These are phyloP conservation scores for Halictus quadricinctus DNA, from an alignment of 2,888 invertebrate genomes.

Conservation along the genomic window DNA sequence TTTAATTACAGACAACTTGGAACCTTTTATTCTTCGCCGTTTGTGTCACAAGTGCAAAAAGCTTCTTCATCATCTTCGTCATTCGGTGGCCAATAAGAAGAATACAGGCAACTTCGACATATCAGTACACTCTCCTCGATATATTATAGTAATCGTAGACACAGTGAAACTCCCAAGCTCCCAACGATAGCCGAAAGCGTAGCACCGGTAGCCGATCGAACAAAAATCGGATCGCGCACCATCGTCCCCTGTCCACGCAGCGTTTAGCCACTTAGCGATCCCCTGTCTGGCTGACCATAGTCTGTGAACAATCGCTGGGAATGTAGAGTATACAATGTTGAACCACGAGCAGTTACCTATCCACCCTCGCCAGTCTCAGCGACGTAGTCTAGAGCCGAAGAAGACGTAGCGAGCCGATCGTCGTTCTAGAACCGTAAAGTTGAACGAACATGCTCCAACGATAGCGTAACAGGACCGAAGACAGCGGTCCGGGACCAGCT, in stretches of 20 bases:
- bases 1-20: neutral
- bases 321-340: neutral
- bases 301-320: neutral
- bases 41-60: too few relatives aligned
- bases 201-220: neutral
- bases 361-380: neutral
- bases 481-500: slow-evolving; percentile 39
- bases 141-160: neutral
- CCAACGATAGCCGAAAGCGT: neutral
- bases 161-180: neutral
- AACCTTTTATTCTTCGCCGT: too few relatives aligned
- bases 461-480: slow-evolving; percentile 17
- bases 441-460: slow-evolving; percentile 1
- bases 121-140: neutral
- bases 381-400: slow-evolving; percentile 5
- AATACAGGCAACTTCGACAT: neutral
- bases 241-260: neutral
- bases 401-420: slow-evolving; percentile 9
- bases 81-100: neutral
- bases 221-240: neutral
- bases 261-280: neutral
- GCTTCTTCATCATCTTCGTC: neutral
- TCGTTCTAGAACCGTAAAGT: slow-evolving; percentile 3
- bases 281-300: neutral
- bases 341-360: neutral